Evolutionary conservation across 2,888 invertebrate species (phyloP), one percentile per base, ranked within the genome.

Genomic region (Lepas anatifera): DNA sequence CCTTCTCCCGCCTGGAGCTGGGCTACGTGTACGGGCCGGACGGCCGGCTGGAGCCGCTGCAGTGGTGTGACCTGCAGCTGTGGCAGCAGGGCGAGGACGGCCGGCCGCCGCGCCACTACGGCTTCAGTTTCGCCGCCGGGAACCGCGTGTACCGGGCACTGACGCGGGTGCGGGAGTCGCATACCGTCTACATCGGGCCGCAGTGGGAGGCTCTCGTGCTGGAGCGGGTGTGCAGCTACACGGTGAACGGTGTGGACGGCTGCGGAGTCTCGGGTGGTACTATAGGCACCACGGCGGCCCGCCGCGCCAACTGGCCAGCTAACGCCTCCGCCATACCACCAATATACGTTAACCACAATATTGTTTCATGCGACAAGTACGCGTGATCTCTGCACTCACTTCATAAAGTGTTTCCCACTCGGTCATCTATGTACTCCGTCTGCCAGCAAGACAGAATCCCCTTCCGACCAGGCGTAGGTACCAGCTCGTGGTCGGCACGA

Each of bases 211-310:
- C 84, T 0, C 83, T 84, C 75, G 78, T 87, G 69, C 82, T 85
- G 70, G 87, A 87, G 76, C 79, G 85, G 66, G 83, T 86, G 80
- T 84, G 84, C 71, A 79, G 78, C 16, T 85, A 84, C 71, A 80
- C 82, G 66, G 83, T 87, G 3, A 86, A 88, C 76, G 87, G 86
- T 0, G 76, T 84, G 0, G 83, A 82, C 72, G 88, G 87, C 0
- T 85, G 85, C 79, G 87, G 87, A 0, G 84, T 86, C 71, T 83
- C 84, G 88, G 88, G 76, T 87, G 87, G 84, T 83, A 86, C 69
- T 88, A 87, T 76, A 82, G 86, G 66, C 83, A 86, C 76, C 78
- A 78, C 16, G 81, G 79, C 13, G 87, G 86, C 0, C 79, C 87
- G 3, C 85, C 86, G 0, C 81, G 81, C 39, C 73, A 75, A 13